Conservation (phyloP, 2,888 invertebrate genomes). For the Nomada goodeniana region DNA sequence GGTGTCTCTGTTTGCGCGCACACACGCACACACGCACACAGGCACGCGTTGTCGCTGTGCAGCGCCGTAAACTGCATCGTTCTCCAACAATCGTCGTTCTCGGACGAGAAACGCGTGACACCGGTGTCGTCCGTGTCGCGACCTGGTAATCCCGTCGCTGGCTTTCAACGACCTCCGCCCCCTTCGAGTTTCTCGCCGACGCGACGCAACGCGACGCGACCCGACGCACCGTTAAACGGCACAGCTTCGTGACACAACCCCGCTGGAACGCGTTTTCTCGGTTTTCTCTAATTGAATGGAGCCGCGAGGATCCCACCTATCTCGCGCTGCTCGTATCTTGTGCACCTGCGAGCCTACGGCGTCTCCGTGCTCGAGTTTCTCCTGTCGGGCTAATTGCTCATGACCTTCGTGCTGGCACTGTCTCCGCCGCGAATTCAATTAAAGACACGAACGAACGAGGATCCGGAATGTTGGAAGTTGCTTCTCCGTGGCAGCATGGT, state of each 20-base stretch:
- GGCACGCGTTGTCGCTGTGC: slow-evolving; percentile 36
- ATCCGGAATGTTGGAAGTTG: slow-evolving; percentile 6
- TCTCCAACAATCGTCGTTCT: slow-evolving; percentile 60
- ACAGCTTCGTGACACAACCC: not conserved
- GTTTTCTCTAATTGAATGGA: slow-evolving; percentile 74
- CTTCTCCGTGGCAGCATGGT: not conserved
- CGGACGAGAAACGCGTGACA: slow-evolving; percentile 35
- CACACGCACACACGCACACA: slow-evolving; percentile 29
- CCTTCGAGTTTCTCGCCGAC: slow-evolving; percentile 12
- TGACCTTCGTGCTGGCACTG: slow-evolving; percentile 36
- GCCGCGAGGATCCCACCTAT: slow-evolving; percentile 59
- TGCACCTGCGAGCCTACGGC: slow-evolving; percentile 25
- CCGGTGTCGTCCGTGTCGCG: slow-evolving; percentile 57
- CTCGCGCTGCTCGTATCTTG: slow-evolving; percentile 27
- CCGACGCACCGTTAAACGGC: not conserved
- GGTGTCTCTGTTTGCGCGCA: slow-evolving; percentile 33
- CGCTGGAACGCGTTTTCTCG: slow-evolving; percentile 64
- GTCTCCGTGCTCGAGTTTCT: slow-evolving; percentile 14
- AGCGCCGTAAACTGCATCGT: slow-evolving; percentile 69
- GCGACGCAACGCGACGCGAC: too few species aligned
- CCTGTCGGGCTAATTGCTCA: slow-evolving; percentile 33
- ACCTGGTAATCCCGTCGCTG: slow-evolving; percentile 59
- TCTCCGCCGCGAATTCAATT: slow-evolving; percentile 28
- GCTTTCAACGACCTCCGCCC: slow-evolving; percentile 48
- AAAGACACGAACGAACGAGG: slow-evolving; percentile 20